phyloP scores from a whole-genome alignment of 2,113 vertebrate genomes.

The Thalassarche chlororhynchos region DNA sequence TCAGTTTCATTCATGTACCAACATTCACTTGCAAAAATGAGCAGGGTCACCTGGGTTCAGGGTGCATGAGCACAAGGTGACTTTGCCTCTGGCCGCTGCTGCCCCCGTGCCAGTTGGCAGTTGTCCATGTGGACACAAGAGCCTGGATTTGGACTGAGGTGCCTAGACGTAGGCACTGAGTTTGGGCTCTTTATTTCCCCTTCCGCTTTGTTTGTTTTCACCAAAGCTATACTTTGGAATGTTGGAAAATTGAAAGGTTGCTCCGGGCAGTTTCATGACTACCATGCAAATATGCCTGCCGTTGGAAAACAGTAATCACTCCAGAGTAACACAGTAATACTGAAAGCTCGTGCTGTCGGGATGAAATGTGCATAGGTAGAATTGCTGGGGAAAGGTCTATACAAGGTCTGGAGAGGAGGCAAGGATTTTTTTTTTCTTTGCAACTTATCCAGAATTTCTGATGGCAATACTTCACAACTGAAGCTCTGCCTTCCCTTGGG shows the following conservation, averaged over 20 bases:
- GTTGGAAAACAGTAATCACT: not conserved
- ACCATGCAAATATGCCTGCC: not conserved
- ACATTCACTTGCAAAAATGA: not conserved
- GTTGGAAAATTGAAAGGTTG: not conserved
- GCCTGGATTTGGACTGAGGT: not conserved
- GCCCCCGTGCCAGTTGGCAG: not conserved
- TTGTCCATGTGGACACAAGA: not conserved
- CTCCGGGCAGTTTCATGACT: not conserved
- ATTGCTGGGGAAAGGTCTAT: not conserved
- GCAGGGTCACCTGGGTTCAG: not conserved
- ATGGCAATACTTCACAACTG: not conserved
- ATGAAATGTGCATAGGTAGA: not conserved
- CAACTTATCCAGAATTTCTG: not conserved
- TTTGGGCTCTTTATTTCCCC: not conserved
- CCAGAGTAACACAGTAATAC: not conserved
- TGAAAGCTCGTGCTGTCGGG: not conserved
- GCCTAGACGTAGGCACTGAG: not conserved
- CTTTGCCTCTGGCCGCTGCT: not conserved
- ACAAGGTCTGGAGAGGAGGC: not conserved
- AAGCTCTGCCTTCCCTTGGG: not conserved
- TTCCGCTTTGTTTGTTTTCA: not conserved
- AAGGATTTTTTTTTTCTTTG: not conserved
- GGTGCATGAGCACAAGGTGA: not conserved
- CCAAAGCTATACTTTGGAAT: not conserved
- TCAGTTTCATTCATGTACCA: not conserved